These are phyloP conservation scores for Pyrrhura leucotis DNA, from an alignment of 2,797 vertebrate genomes.

Conservation along the genomic window DNA sequence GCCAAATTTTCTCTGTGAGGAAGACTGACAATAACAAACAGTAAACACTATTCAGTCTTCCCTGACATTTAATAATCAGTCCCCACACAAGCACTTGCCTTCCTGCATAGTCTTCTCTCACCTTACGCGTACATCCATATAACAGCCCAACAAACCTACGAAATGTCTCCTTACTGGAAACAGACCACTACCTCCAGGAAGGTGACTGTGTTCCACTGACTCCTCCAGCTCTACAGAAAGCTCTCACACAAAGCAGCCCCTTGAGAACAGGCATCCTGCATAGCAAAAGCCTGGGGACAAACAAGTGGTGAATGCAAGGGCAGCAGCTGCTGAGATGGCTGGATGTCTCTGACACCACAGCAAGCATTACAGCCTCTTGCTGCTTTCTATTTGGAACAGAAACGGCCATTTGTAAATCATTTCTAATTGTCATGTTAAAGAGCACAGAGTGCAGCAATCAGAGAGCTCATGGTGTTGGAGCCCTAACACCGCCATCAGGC, in stretches of 20 bases:
- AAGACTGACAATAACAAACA: not conserved
- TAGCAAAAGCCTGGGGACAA: not conserved
- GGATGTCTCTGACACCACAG: not conserved
- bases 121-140: not conserved
- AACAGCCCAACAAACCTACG: not conserved
- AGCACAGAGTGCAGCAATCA: constrained; percentile 47
- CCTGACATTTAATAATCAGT: not conserved
- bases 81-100: not conserved
- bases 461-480: constrained; percentile 47
- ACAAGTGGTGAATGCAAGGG: not conserved
- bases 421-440: constrained; percentile 79
- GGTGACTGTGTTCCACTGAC: not conserved
- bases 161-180: not conserved
- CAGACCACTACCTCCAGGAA: not conserved
- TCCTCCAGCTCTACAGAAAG: not conserved
- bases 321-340: not conserved
- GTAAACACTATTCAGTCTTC: not conserved
- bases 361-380: not conserved
- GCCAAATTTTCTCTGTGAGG: not conserved
- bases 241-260: not conserved
- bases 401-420: constrained; percentile 68
- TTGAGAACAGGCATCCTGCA: not conserved
- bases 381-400: constrained; percentile 33
- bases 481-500: constrained; percentile 65
- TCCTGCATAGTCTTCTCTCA: not conserved